These are phyloP conservation scores for Drosophila leontia DNA, from an alignment of 1,140 invertebrate species.

Conservation along the genomic window DNA sequence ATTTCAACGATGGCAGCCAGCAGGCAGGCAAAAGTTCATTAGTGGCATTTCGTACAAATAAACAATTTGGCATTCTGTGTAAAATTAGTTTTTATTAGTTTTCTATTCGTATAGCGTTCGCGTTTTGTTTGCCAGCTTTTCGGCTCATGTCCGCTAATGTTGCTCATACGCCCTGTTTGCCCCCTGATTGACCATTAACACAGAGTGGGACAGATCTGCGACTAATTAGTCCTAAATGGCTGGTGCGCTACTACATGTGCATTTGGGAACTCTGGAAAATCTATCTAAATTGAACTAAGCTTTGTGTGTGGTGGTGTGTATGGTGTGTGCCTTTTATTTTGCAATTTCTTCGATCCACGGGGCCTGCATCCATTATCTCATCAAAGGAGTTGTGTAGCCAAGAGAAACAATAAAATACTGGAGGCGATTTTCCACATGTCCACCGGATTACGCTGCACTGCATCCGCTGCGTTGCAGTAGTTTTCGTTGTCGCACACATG, in stretches of 20 bases:
- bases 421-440: slow-evolving; percentile 40
- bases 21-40: slow-evolving; percentile 58
- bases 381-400: slow-evolving; percentile 20
- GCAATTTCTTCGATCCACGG: slow-evolving; percentile 2
- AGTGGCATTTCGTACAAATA: slow-evolving; percentile 67
- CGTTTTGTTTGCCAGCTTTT: slow-evolving; percentile 56
- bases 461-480: slow-evolving; percentile 64
- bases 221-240: slow-evolving; percentile 12
- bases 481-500: slow-evolving; percentile 74
- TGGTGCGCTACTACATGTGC: slow-evolving; percentile 8
- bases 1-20: slow-evolving; percentile 17
- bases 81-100: slow-evolving; percentile 75
- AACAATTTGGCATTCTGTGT: slow-evolving; percentile 70
- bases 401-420: slow-evolving; percentile 42
- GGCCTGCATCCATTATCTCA: neutral
- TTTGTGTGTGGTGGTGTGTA: slow-evolving; percentile 11
- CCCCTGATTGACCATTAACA: slow-evolving; percentile 38
- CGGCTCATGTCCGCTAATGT: slow-evolving; percentile 37
- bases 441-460: neutral
- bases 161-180: slow-evolving; percentile 34
- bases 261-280: neutral
- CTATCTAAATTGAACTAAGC: slow-evolving; percentile 38
- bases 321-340: slow-evolving; percentile 22
- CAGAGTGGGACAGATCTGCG: slow-evolving; percentile 6
- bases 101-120: slow-evolving; percentile 45